These are phyloP conservation scores for Microchrysa polita DNA, from an alignment of 2,888 invertebrate species.

Conservation along the genomic window DNA sequence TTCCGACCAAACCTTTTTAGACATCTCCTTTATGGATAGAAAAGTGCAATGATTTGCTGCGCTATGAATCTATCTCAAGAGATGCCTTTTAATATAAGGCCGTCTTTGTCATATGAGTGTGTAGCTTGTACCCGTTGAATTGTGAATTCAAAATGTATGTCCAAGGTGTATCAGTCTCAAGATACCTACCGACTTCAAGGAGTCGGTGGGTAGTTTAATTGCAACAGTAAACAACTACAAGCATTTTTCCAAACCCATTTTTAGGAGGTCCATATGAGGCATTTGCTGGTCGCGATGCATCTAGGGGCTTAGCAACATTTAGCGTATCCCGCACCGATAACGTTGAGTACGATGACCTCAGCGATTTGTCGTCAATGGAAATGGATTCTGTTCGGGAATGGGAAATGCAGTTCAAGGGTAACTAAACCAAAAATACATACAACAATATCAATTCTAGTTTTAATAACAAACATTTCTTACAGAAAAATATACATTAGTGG, in stretches of 20 bases:
- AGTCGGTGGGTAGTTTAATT: neutral
- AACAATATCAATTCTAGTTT: neutral
- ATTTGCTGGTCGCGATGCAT: conserved; percentile 95
- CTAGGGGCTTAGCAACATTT: conserved; percentile 93
- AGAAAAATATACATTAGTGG: conserved; percentile 95
- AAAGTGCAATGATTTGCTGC: too few relatives aligned
- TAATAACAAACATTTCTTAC: conserved; percentile 58
- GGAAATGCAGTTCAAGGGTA: conserved; percentile 97
- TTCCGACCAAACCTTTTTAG: too few relatives aligned
- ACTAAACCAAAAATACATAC: conserved; percentile 43
- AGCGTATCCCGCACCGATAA: conserved; percentile 81
- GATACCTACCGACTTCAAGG: too few relatives aligned
- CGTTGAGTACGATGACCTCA: conserved; percentile 93
- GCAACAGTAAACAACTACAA: too few relatives aligned
- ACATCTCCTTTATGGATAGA: too few relatives aligned
- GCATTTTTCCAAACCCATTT: too few relatives aligned
- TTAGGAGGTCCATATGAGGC: conserved; percentile 92
- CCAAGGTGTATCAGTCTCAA: too few relatives aligned
- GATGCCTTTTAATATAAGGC: too few relatives aligned
- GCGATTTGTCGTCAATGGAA: conserved; percentile 90
- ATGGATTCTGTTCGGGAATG: conserved; percentile 97
- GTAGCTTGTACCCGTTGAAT: too few relatives aligned
- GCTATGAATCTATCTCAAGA: too few relatives aligned
- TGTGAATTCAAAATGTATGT: too few relatives aligned
- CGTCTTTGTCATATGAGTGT: too few relatives aligned